These are phyloP conservation scores for Sylvilagus bachmani DNA, from an alignment of 2,113 vertebrate species.

Conservation along the genomic window DNA sequence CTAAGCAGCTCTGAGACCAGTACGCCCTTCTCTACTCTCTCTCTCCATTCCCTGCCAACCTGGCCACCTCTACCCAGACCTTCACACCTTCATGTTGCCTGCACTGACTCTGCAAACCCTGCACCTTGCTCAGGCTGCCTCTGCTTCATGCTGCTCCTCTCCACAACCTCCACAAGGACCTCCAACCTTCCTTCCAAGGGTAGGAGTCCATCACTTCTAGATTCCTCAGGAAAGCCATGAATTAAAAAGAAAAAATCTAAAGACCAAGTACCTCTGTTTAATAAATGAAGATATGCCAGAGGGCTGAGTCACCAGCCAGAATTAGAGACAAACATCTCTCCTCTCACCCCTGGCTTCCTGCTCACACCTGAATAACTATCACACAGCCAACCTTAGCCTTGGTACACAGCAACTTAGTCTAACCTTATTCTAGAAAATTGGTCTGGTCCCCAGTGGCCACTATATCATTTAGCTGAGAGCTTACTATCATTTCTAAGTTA, in stretches of 20 bases:
- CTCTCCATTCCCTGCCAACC: neutral
- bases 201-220: neutral
- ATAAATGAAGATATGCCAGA: neutral
- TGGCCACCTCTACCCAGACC: neutral
- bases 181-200: neutral
- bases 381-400: neutral
- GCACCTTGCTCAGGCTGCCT: neutral
- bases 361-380: neutral
- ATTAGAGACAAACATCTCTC: neutral
- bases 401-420: slow-evolving; percentile 29
- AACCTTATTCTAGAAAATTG: slow-evolving; percentile 81
- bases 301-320: neutral
- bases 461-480: slow-evolving; percentile 68
- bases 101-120: neutral
- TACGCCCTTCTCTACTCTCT: neutral
- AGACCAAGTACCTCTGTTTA: neutral
- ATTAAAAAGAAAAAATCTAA: neutral
- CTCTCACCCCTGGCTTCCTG: slow-evolving; percentile 5
- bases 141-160: neutral
- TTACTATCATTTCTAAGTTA: slow-evolving; percentile 77
- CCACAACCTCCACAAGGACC: too few species aligned
- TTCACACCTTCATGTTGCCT: neutral
- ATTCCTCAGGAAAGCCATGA: neutral
- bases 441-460: slow-evolving; percentile 66
- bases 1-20: neutral